Percentiles rank a stretch among this genome's conserved stretches.
Evolutionary conservation across 2,888 invertebrate genomes (phyloP).

Genomic region (Crossocerus cetratus): DNA sequence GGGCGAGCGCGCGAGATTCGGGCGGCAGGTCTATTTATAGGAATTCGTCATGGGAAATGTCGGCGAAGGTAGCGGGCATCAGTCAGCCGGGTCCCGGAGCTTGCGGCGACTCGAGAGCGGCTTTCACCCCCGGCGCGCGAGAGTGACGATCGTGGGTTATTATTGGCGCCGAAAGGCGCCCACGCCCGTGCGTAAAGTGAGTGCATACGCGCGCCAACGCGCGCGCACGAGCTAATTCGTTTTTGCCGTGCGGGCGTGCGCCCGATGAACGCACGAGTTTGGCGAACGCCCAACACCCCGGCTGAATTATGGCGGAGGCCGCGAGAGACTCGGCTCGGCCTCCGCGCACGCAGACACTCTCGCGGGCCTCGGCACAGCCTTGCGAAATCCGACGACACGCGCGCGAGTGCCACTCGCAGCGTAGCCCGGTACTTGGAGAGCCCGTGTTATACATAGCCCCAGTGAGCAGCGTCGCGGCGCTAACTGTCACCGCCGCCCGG

Average conservation of each 20-base stretch:
- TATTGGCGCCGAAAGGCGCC: slow-evolving; percentile 56
- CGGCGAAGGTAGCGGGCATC: slow-evolving; percentile 44
- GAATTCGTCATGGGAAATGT: slow-evolving; percentile 58
- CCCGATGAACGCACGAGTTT: slow-evolving; percentile 50
- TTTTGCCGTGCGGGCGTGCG: slow-evolving; percentile 59
- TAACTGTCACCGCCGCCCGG: too few species aligned
- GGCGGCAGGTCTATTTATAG: slow-evolving; percentile 52
- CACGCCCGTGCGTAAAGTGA: slow-evolving; percentile 56
- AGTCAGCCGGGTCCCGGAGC: slow-evolving; percentile 13
- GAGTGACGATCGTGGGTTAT: slow-evolving; percentile 57
- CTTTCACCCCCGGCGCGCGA: slow-evolving; percentile 48
- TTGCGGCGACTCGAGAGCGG: slow-evolving; percentile 42
- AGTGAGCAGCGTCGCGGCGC: too few species aligned
- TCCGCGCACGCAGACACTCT: slow-evolving; percentile 29
- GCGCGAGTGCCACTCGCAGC: background rate
- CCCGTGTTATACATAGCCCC: too few species aligned
- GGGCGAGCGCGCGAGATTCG: slow-evolving; percentile 1
- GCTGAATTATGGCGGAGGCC: slow-evolving; percentile 52
- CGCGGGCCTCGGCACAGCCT: slow-evolving; percentile 39
- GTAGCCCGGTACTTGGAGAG: too few species aligned
- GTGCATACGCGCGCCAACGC: slow-evolving; percentile 51
- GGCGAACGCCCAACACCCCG: slow-evolving; percentile 58
- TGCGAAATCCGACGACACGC: slow-evolving; percentile 16
- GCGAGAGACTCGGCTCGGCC: slow-evolving; percentile 42
- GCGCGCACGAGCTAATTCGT: slow-evolving; percentile 59